Conservation (phyloP, 2,113 vertebrate species). For the Pterophyllum scalare region DNA sequence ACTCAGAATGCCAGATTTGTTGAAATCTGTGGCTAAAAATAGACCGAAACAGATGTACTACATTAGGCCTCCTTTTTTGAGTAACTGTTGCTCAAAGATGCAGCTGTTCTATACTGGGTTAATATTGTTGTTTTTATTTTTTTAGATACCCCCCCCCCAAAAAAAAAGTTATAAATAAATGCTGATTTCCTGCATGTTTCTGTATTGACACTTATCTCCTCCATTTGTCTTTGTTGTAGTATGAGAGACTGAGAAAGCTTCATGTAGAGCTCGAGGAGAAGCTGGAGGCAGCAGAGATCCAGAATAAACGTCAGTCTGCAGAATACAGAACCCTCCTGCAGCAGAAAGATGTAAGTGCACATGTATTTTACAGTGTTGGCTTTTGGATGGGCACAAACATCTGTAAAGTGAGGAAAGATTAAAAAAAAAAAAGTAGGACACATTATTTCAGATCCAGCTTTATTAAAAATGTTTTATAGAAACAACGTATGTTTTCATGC, state of each 20-base stretch:
- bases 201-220: not conserved
- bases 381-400: not conserved
- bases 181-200: not conserved
- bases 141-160: too few relatives aligned
- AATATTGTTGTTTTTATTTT: not conserved
- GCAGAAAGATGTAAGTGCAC: constrained; percentile 89
- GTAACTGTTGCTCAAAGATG: not conserved
- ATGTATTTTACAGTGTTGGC: not conserved
- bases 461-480: not conserved
- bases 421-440: not conserved
- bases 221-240: constrained; percentile 77
- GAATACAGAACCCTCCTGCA: constrained; percentile 91
- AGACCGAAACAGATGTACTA: not conserved
- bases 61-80: not conserved
- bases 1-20: not conserved
- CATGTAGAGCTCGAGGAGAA: constrained; percentile 94
- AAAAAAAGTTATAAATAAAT: not conserved
- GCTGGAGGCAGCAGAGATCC: constrained; percentile 92
- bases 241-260: constrained; percentile 88
- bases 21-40: constrained; percentile 8
- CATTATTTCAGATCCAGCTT: not conserved
- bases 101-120: not conserved
- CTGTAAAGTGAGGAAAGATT: not conserved
- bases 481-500: not conserved
- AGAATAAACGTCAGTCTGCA: constrained; percentile 89